phyloP scores from a whole-genome alignment of 2,888 invertebrate genomes.

The Drosophila neoperkinsi region DNA sequence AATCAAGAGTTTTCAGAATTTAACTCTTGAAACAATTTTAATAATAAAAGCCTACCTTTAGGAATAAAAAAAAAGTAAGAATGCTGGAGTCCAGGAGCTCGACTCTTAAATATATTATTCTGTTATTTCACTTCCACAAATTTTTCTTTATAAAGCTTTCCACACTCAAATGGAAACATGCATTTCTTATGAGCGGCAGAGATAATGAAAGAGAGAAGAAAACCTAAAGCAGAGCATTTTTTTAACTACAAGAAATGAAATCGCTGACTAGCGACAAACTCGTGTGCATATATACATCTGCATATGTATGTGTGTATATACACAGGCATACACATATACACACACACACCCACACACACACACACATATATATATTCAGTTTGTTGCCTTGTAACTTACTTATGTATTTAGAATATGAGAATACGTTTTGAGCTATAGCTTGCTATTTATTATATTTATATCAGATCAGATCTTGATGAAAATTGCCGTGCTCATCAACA shows the following conservation, averaged over 20 bases:
- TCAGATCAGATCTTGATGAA: neutral
- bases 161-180: neutral
- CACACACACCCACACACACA: neutral
- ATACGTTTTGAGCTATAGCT: neutral
- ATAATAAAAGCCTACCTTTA: neutral
- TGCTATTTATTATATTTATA: neutral
- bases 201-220: neutral
- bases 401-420: neutral
- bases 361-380: neutral
- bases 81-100: neutral
- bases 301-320: neutral
- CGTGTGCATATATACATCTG: neutral
- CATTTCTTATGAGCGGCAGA: neutral
- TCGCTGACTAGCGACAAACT: neutral
- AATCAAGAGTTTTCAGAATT: neutral
- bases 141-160: neutral
- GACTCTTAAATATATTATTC: neutral
- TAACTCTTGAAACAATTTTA: neutral
- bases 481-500: neutral
- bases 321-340: neutral
- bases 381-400: neutral
- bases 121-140: neutral
- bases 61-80: neutral
- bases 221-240: no score
- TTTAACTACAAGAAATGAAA: neutral